Base-by-base conservation (phyloP, 2,797 vertebrate species). In the Buceros bicornis region DNA sequence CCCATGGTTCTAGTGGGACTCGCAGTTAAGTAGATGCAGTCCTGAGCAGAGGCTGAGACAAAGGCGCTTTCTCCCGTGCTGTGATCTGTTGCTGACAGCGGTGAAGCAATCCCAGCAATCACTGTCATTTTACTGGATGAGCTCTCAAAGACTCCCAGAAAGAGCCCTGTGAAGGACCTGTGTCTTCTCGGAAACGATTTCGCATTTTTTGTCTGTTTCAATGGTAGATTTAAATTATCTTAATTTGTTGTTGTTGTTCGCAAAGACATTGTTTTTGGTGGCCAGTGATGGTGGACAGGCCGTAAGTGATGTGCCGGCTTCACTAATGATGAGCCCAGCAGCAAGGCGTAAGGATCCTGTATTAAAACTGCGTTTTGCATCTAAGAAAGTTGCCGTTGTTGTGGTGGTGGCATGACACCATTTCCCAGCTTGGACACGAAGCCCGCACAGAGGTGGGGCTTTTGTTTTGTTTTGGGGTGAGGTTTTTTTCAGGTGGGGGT, bases 391-490 rank as follows among this genome's bases (percentile, higher is more conserved):
- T 0, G 35, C 53, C 54, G 43, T n/a, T 17, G 33, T 40, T 20
- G 10, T 5, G 4, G 25, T 22, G 72, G 25, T 22, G 72, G 62
- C 74, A 18, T 3, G 21, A 2, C 16, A 18, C 43, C 20, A 0
- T 60, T 51, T 42, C 69, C 62, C 62, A 43, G 43, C 53, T 56
- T 31, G 4, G 28, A 4, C 3, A 5, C 1, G 45, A 71, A 73
- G 69, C 37, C 43, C 14, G 0, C 7, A 54, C 40, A n/a, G 33
- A n/a, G 31, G 9, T 5, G 25, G 7, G 35, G 11, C 3, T 3
- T 22, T 18, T 11, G 8, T 4, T 37, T 58, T 3, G 13, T 8
- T 54, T 54, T 18, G 10, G 10, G 29, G 53, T 18, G 26, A 26
- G 37, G 37, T 40, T 40, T 17, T n/a, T 37, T 69, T n/a, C 24